Evolutionary conservation across 2,888 invertebrate genomes (phyloP).

Genomic region (Orthonychiurus folsomi): DNA sequence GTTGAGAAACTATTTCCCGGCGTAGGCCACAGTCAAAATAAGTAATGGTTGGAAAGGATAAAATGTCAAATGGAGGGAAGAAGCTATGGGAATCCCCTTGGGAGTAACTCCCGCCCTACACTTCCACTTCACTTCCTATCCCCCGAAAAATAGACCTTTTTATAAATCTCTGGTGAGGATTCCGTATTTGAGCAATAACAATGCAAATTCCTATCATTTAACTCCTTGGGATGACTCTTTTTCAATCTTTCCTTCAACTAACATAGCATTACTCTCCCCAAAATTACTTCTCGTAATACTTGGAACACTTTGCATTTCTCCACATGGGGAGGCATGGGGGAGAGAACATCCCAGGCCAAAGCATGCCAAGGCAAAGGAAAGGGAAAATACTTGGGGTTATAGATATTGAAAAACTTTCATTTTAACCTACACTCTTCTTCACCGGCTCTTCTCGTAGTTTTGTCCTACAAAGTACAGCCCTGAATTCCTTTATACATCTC

Average conservation of each 20-base stretch:
- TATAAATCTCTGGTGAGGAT: neutral
- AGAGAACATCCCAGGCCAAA: too few species aligned
- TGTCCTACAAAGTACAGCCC: too few species aligned
- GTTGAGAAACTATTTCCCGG: too few species aligned
- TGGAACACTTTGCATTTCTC: neutral
- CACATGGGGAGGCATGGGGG: too few species aligned
- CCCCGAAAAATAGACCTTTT: neutral
- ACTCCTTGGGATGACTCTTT: conserved; percentile 2
- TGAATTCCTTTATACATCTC: too few species aligned
- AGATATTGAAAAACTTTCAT: conserved; percentile 1
- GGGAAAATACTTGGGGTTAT: neutral
- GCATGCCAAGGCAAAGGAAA: neutral
- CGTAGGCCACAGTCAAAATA: too few species aligned
- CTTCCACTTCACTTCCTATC: too few species aligned
- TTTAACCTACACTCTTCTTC: neutral
- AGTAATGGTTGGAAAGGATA: too few species aligned
- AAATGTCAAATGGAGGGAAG: too few species aligned
- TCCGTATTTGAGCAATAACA: conserved; percentile 11
- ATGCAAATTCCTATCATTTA: conserved; percentile 11
- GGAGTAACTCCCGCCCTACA: too few species aligned
- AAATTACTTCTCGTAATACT: conserved; percentile 4
- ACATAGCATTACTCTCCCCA: conserved; percentile 6
- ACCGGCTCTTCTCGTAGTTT: too few species aligned
- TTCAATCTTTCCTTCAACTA: neutral
- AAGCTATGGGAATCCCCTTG: too few species aligned